phyloP scores from a whole-genome alignment of 2,113 vertebrate genomes.

The Felis catus region DNA sequence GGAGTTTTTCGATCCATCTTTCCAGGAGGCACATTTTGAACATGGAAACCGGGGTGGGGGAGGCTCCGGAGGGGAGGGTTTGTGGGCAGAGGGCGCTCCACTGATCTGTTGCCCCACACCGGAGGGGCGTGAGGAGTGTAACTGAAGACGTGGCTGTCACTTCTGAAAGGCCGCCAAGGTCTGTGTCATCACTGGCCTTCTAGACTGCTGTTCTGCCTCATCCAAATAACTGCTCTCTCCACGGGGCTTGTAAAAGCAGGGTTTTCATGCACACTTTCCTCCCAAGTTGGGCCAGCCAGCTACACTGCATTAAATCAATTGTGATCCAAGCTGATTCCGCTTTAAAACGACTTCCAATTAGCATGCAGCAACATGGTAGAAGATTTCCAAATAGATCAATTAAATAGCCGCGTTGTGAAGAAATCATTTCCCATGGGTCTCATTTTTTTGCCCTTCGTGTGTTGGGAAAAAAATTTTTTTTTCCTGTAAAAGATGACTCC shows the following conservation, averaged over 20 bases:
- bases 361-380: constrained; percentile 48
- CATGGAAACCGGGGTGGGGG: not conserved
- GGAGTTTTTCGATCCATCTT: not conserved
- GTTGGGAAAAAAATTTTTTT: constrained; percentile 43
- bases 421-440: not conserved
- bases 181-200: not conserved
- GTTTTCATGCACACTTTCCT: not conserved
- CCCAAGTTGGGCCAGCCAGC: not conserved
- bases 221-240: not conserved
- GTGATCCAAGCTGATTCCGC: constrained; percentile 56
- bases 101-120: rapidly evolving
- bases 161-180: not conserved
- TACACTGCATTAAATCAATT: constrained; percentile 67
- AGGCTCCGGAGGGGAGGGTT: rapidly evolving
- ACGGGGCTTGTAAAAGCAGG: not conserved
- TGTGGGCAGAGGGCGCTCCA: not conserved
- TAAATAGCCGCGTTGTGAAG: constrained; percentile 45
- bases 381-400: constrained; percentile 58
- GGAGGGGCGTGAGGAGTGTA: not conserved
- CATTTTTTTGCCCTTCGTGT: constrained; percentile 63
- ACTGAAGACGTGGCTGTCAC: not conserved
- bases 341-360: constrained; percentile 73
- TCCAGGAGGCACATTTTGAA: not conserved
- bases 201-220: not conserved
- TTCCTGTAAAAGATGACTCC: constrained; percentile 51